Percentiles rank a stretch among this genome's conserved stretches.
phyloP scores from a whole-genome alignment of 2,113 vertebrate species.

The Entosphenus tridentatus region DNA sequence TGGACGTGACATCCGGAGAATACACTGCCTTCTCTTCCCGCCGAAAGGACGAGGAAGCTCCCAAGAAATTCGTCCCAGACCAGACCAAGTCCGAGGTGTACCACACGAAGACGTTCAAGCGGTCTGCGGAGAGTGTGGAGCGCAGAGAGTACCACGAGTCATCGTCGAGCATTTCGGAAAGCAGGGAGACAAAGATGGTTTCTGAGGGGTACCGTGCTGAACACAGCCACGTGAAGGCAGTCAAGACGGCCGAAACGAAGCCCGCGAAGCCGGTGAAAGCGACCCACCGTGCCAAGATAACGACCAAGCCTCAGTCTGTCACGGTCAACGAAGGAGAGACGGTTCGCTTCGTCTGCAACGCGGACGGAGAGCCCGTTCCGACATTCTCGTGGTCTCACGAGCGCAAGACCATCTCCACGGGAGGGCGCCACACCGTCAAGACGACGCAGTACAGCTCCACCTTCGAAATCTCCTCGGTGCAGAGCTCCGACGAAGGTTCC shows the following conservation, averaged over 20 bases:
- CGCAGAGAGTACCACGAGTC: constrained; percentile 45
- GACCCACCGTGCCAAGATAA: constrained; percentile 38
- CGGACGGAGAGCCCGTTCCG: constrained; percentile 70
- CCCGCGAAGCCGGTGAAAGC: constrained; percentile 36
- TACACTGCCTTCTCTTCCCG: constrained; percentile 44
- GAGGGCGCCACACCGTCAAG: constrained; percentile 39
- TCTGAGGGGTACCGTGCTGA: constrained; percentile 42
- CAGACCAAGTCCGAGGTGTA: constrained; percentile 57
- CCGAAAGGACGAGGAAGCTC: constrained; percentile 54
- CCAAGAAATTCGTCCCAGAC: constrained; percentile 41
- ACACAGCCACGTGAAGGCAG: constrained; percentile 29
- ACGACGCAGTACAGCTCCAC: constrained; percentile 45
- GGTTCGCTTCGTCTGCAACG: constrained; percentile 56
- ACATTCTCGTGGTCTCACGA: constrained; percentile 47
- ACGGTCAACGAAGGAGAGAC: constrained; percentile 52
- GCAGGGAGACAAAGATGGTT: constrained; percentile 32
- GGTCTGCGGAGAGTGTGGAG: constrained; percentile 45
- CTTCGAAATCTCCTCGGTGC: constrained; percentile 57
- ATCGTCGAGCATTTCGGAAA: constrained; percentile 44
- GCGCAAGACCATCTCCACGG: constrained; percentile 30
- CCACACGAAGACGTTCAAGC: constrained; percentile 50
- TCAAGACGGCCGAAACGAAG: constrained; percentile 29
- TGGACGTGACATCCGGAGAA: constrained; percentile 56
- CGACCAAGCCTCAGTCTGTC: constrained; percentile 58
- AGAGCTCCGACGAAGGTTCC: constrained; percentile 59